Conservation (phyloP, 2,797 vertebrate species). For the Acanthis flammea region DNA sequence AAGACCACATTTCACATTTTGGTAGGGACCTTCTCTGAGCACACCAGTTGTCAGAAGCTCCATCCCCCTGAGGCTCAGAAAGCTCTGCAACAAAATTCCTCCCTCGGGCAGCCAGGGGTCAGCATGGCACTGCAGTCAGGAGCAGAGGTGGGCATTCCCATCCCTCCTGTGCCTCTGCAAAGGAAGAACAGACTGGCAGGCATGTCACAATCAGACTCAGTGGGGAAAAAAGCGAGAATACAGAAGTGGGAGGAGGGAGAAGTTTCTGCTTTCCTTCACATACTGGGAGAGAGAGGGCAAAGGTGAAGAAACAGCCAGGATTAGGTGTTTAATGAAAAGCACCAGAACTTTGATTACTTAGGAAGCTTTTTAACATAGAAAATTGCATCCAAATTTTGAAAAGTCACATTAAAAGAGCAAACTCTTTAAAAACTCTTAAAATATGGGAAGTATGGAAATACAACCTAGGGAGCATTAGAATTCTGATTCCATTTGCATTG, state of each 20-base stretch:
- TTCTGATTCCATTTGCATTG: neutral
- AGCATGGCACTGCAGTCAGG: neutral
- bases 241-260: neutral
- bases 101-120: neutral
- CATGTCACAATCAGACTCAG: neutral
- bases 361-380: neutral
- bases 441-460: neutral
- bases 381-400: neutral
- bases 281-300: neutral
- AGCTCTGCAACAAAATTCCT: neutral
- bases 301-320: neutral
- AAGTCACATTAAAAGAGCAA: neutral
- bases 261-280: neutral
- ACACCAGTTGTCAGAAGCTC: neutral
- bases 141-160: accelerated
- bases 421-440: neutral
- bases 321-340: neutral
- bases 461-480: neutral
- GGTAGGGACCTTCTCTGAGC: neutral
- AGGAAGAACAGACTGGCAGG: neutral
- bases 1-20: neutral
- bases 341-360: neutral
- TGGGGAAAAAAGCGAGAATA: neutral
- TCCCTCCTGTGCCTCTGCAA: neutral
- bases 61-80: neutral